phyloP scores from a whole-genome alignment of 2,113 vertebrate species.

The Strix uralensis region DNA sequence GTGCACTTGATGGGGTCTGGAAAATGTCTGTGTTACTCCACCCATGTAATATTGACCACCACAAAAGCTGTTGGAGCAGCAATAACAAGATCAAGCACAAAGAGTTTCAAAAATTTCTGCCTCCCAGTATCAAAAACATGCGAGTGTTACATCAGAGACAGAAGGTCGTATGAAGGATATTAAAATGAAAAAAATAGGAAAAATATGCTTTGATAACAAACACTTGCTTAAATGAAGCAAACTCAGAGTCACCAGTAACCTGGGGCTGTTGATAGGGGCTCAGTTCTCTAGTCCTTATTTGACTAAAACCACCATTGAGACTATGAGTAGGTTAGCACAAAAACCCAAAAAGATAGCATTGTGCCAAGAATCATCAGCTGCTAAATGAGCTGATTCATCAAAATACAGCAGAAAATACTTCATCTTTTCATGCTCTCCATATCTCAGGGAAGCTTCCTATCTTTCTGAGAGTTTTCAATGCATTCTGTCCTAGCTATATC shows the following conservation, averaged over 20 bases:
- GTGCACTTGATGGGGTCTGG: neutral
- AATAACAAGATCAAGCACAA: neutral
- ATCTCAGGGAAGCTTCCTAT: neutral
- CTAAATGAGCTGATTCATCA: neutral
- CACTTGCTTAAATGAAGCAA: neutral
- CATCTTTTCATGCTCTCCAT: neutral
- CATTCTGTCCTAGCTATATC: neutral
- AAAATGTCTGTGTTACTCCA: neutral
- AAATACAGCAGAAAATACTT: neutral
- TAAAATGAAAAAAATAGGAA: neutral
- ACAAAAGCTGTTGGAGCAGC: neutral
- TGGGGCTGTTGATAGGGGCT: neutral
- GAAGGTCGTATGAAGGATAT: neutral
- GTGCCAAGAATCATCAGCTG: neutral
- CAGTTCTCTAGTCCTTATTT: neutral
- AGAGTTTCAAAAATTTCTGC: neutral
- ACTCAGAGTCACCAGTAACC: neutral
- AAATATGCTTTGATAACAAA: neutral
- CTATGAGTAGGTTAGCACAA: accelerated
- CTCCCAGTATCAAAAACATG: neutral
- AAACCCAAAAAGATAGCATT: neutral
- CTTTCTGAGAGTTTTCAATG: neutral
- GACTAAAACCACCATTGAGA: neutral
- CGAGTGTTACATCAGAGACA: accelerated
- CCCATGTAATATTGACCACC: neutral